A percentile compares a stretch with the other conserved stretches of the same genome.
Evolutionary conservation across 2,797 vertebrate genomes (phyloP).

Genomic region (Dromococcyx pavoninus): DNA sequence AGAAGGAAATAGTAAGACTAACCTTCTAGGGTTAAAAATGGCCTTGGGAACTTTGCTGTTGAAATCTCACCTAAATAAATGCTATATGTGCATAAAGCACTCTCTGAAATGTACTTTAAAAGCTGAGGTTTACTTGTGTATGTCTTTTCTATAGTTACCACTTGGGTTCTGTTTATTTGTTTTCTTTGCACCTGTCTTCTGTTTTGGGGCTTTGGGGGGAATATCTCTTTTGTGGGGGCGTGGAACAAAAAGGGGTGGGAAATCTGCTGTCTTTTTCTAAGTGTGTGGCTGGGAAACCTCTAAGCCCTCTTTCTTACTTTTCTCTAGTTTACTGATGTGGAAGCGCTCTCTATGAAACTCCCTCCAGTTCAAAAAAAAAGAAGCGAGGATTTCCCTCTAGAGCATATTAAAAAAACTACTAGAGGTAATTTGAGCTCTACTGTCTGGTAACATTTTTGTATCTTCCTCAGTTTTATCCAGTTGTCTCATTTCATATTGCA

Average conservation of each 20-base stretch:
- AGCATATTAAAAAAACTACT: background rate
- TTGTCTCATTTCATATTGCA: background rate
- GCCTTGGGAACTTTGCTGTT: background rate
- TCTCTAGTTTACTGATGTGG: slow-evolving; percentile 70
- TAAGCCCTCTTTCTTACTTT: background rate
- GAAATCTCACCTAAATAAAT: background rate
- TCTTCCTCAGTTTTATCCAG: background rate
- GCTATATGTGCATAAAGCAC: background rate
- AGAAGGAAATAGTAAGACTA: background rate
- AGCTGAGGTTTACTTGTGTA: background rate
- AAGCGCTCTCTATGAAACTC: slow-evolving; percentile 68
- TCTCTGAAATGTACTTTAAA: background rate
- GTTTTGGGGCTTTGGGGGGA: no score
- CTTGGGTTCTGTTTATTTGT: background rate
- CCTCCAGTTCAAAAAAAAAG: slow-evolving; percentile 66
- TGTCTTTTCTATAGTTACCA: background rate
- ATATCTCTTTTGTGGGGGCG: no score
- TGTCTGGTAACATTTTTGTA: background rate
- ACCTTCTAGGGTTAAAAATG: background rate
- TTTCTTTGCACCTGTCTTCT: background rate
- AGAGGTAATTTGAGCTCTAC: background rate
- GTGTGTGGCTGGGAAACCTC: background rate
- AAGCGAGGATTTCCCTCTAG: background rate
- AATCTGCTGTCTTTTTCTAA: background rate
- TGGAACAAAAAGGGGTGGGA: fast-evolving